Percentiles rank a stretch among this genome's conserved stretches.
phyloP scores from a whole-genome alignment of 2,888 invertebrate species.

The Pocota personata region DNA sequence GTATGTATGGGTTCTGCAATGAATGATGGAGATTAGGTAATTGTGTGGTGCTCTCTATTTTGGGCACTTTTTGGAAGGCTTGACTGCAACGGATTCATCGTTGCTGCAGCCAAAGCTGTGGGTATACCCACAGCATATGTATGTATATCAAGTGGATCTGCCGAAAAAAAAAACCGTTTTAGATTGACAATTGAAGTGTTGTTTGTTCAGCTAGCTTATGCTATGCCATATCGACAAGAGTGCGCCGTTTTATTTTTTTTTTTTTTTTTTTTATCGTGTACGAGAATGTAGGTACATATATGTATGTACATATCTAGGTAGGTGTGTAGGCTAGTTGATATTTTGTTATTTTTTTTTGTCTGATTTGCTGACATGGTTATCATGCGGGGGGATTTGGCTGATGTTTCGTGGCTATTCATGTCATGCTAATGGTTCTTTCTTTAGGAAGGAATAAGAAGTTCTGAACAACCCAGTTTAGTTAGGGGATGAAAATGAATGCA shows the following conservation, averaged over 20 bases:
- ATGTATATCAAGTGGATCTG: background rate
- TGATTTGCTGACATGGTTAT: background rate
- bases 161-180: constrained; percentile 6
- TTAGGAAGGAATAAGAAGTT: too few species aligned
- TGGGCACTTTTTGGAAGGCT: background rate
- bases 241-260: background rate
- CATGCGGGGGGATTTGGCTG: background rate
- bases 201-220: constrained; percentile 46
- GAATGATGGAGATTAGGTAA: constrained; percentile 20
- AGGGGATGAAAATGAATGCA: too few species aligned
- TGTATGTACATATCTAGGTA: too few species aligned
- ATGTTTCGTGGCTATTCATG: background rate
- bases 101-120: background rate
- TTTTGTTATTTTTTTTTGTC: background rate
- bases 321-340: background rate
- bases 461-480: too few species aligned
- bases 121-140: background rate
- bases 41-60: background rate
- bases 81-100: background rate
- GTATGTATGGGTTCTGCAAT: constrained; percentile 28
- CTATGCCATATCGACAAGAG: constrained; percentile 5
- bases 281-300: too few species aligned
- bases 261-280: background rate
- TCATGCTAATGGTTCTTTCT: background rate
- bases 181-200: constrained; percentile 8